Percentiles rank a stretch among this genome's conserved stretches.
phyloP scores from a whole-genome alignment of 2,113 vertebrate genomes.

The Cynoglossus semilaevis region DNA sequence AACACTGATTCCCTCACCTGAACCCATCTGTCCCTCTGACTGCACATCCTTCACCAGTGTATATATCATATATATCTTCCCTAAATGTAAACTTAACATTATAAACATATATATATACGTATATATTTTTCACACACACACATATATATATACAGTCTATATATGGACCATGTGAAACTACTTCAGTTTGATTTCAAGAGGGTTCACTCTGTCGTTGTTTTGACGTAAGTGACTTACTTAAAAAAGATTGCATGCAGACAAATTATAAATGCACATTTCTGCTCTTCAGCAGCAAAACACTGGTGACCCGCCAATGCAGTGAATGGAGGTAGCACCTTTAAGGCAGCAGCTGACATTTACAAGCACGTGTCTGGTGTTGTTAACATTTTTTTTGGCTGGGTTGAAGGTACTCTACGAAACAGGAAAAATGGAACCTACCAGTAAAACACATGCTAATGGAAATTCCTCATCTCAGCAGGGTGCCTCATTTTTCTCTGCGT shows the following conservation, averaged over 20 bases:
- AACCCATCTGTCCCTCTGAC: too few species aligned
- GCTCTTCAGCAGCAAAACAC: constrained; percentile 11
- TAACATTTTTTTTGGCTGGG: constrained; percentile 65
- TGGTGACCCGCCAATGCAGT: constrained; percentile 43
- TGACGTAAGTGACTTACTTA: constrained; percentile 7
- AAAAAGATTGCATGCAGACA: constrained; percentile 3
- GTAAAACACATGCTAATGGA: constrained; percentile 36
- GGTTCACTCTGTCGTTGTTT: too few species aligned
- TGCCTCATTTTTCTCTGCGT: constrained; percentile 24
- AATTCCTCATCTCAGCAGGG: constrained; percentile 37
- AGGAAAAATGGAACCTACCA: constrained; percentile 21
- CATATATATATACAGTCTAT: too few species aligned
- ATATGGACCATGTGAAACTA: too few species aligned
- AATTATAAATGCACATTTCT: constrained; percentile 21
- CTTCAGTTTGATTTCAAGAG: too few species aligned
- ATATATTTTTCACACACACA: too few species aligned
- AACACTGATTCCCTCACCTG: too few species aligned
- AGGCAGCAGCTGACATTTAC: constrained; percentile 50
- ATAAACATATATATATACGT: too few species aligned
- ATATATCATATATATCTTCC: too few species aligned
- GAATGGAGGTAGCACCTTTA: constrained; percentile 28
- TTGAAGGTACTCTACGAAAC: constrained; percentile 34
- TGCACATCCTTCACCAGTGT: too few species aligned
- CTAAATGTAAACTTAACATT: too few species aligned
- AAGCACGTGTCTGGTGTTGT: constrained; percentile 61